Conservation (phyloP, 2,797 vertebrate genomes). For the Ciconia nigra region DNA sequence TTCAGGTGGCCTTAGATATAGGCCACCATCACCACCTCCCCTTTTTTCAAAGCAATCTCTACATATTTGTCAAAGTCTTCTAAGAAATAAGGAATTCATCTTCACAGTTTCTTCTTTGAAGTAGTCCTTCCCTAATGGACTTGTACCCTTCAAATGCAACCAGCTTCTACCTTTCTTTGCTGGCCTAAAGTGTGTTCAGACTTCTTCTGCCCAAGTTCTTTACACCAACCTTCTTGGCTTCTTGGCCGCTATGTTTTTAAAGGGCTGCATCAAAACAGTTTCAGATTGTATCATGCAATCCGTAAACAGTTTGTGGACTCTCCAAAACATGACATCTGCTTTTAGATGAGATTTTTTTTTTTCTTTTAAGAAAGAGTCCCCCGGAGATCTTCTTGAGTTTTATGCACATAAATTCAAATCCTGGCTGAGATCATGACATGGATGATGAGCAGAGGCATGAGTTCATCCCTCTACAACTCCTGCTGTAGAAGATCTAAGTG, state of each 20-base stretch:
- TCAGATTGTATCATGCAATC: not conserved
- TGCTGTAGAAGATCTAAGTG: not conserved
- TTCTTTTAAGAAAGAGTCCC: not conserved
- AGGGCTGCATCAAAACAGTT: not conserved
- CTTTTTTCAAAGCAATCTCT: not conserved
- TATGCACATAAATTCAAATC: not conserved
- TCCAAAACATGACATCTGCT: not conserved
- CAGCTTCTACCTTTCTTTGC: not conserved
- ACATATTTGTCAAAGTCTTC: not conserved
- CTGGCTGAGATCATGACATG: not conserved
- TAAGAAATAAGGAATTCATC: not conserved
- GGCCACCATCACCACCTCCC: not conserved
- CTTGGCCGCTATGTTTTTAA: not conserved
- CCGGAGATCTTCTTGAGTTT: not conserved
- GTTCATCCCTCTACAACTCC: not conserved
- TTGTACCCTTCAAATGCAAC: not conserved
- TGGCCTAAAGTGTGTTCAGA: not conserved
- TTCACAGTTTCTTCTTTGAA: not conserved
- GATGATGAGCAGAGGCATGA: not conserved
- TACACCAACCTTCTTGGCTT: not conserved
- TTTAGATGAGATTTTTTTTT: not conserved
- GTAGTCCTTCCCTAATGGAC: not conserved
- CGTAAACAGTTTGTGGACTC: not conserved
- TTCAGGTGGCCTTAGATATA: not conserved
- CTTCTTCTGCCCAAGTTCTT: not conserved